Conservation (phyloP, 2,888 invertebrate species). For the Drosophila pseudotalamancana region DNA sequence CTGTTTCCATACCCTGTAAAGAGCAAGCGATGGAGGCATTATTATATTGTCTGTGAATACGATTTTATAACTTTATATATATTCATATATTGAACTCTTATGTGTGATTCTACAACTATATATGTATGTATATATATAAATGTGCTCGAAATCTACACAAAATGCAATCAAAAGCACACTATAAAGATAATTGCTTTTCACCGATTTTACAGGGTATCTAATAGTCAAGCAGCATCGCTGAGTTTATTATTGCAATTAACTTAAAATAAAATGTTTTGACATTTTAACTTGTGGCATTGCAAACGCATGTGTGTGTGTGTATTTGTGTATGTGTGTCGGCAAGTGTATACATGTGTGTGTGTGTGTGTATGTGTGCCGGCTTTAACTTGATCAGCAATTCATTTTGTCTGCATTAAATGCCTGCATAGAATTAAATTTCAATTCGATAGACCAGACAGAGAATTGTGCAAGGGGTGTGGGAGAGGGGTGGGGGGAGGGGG, state of each 20-base stretch:
- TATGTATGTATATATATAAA: no score
- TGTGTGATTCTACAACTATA: no score
- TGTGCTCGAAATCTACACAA: no score
- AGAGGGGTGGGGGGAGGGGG: no score
- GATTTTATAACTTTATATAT: no score
- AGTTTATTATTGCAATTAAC: no score
- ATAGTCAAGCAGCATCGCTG: no score
- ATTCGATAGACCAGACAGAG: slow-evolving; percentile 20
- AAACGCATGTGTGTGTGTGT: slow-evolving; percentile 6
- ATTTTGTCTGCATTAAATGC: slow-evolving; percentile 57
- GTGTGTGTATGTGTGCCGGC: background rate
- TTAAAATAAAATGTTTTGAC: slow-evolving; percentile 46
- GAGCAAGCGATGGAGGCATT: background rate
- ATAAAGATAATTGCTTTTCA: no score
- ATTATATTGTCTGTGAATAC: no score
- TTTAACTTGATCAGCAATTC: slow-evolving; percentile 31
- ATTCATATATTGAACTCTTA: no score
- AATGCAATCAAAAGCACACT: no score
- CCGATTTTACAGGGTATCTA: background rate
- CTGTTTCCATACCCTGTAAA: background rate
- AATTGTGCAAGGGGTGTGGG: no score
- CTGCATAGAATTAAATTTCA: slow-evolving; percentile 62
- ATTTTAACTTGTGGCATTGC: slow-evolving; percentile 24
- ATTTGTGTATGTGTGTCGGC: slow-evolving; percentile 4
- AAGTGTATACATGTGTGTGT: background rate